phyloP scores from a whole-genome alignment of 2,113 vertebrate species.

The Nothobranchius furzeri region DNA sequence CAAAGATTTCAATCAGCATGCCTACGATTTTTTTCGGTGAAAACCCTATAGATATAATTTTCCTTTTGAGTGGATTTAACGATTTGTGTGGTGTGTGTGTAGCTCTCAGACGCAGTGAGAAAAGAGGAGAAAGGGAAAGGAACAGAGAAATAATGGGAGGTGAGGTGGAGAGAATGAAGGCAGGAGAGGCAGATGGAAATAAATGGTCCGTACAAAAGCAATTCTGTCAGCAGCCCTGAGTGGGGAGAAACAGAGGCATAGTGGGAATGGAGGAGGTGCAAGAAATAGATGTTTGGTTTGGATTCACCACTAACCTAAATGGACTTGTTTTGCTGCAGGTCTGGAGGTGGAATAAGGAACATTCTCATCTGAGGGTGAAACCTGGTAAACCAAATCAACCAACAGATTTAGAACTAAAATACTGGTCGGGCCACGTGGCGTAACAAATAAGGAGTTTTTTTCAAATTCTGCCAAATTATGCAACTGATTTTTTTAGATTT shows the following conservation, averaged over 20 bases:
- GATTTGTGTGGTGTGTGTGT: not conserved
- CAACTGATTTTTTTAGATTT: too few relatives aligned
- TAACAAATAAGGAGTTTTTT: too few relatives aligned
- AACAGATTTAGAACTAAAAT: too few relatives aligned
- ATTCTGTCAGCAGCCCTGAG: conserved; percentile 55
- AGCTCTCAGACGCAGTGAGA: not conserved
- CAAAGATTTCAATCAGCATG: not conserved
- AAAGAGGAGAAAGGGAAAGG: not conserved
- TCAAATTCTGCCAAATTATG: too few relatives aligned
- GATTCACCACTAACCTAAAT: conserved; percentile 46
- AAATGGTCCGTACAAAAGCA: conserved; percentile 57
- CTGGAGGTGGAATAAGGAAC: conserved; percentile 22
- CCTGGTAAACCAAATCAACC: conserved; percentile 16
- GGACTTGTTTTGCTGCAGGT: conserved; percentile 42
- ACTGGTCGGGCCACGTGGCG: too few relatives aligned
- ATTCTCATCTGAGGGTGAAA: not conserved
- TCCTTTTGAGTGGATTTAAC: not conserved
- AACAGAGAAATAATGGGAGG: conserved; percentile 24
- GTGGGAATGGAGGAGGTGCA: conserved; percentile 25
- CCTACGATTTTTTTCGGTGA: not conserved
- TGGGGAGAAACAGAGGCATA: conserved; percentile 34
- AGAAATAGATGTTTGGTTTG: conserved; percentile 57
- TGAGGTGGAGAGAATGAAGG: conserved; percentile 15
- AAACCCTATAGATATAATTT: not conserved
- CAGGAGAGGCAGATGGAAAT: conserved; percentile 52